These are phyloP conservation scores for Blera fallax DNA, from an alignment of 2,888 invertebrate genomes.

Conservation along the genomic window DNA sequence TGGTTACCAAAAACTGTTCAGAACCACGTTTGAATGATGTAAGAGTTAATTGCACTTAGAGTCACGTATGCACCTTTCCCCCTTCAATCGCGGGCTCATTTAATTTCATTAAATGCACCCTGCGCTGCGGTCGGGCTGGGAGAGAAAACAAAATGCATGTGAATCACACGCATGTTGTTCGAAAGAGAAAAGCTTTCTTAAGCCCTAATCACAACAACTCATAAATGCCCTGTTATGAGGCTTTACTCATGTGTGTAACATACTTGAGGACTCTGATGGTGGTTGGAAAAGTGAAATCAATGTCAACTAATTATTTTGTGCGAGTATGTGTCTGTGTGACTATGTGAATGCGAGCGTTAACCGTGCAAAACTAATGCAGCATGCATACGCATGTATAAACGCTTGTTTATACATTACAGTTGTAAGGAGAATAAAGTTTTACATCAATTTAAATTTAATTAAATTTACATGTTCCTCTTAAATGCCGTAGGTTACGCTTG, in stretches of 20 bases:
- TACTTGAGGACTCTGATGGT: not conserved
- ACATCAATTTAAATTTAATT: constrained; percentile 34
- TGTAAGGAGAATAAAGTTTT: not conserved
- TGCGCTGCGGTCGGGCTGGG: not conserved
- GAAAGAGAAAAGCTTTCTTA: constrained; percentile 41
- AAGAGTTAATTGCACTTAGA: not conserved
- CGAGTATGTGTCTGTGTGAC: not conserved
- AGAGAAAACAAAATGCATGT: not conserved
- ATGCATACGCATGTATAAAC: not conserved
- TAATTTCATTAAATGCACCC: not conserved
- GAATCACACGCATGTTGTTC: not conserved
- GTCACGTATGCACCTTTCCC: not conserved
- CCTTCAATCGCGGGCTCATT: not conserved
- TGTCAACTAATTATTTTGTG: not conserved
- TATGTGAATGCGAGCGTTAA: not conserved
- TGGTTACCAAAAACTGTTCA: not conserved
- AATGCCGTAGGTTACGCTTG: not conserved
- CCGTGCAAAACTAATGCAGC: not conserved
- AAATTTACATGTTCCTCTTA: not conserved
- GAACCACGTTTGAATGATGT: not conserved
- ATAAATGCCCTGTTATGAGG: constrained; percentile 33
- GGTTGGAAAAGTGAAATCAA: constrained; percentile 11
- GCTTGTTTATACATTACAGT: not conserved
- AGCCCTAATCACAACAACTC: constrained; percentile 10
- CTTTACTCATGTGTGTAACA: constrained; percentile 16